Base-by-base conservation (phyloP, 2,888 invertebrate genomes). In the Mylabris sibirica region DNA sequence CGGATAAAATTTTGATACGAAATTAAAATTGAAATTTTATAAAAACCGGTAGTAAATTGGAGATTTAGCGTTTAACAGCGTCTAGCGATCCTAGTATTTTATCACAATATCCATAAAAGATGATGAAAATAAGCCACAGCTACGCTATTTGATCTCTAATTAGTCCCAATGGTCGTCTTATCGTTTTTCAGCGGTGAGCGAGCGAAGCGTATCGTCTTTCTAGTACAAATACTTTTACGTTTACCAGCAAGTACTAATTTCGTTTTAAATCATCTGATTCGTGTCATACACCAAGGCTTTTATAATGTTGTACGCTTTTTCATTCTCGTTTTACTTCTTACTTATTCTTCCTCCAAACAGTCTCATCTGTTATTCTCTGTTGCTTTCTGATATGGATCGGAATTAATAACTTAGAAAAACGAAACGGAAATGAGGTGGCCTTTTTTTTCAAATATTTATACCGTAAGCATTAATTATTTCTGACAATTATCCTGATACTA, bases 31-130 rank as follows among this genome's bases (percentile, higher is more conserved):
- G 8, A 3, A 17, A 17, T 53, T 53, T 9, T 9, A 53, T 8
- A 9, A n/a, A 44, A 41, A n/a, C 44, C 9, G n/a, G 11, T 22
- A 22, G 6, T 53, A 17, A 35, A 57, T 38, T 38, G 59, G 64
- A 41, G 17, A 41, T 60, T 60, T 60, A 61, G 60, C 64, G 49
- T 66, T 64, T 26, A 64, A n/a, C n/a, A n/a, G n/a, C 65, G 69
- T 60, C 64, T 64, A 64, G 26, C 53, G 62, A 30, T 57, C 60
- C 30, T 57, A 66, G 61, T 71, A 69, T 71, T 74, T 73, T 73
- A 75, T 75, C 74, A 70, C 71, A 71, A 73, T 74, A 71, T 73
- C 72, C 70, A 75, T 75, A 73, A 70, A 30, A 68, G 72, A 72
- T 71, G 72, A 73, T 73, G 70, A 70, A 72, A 70, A 71, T 69